Evolutionary conservation across 2,113 vertebrate species (phyloP).

Genomic region (Myrmecobius fasciatus): DNA sequence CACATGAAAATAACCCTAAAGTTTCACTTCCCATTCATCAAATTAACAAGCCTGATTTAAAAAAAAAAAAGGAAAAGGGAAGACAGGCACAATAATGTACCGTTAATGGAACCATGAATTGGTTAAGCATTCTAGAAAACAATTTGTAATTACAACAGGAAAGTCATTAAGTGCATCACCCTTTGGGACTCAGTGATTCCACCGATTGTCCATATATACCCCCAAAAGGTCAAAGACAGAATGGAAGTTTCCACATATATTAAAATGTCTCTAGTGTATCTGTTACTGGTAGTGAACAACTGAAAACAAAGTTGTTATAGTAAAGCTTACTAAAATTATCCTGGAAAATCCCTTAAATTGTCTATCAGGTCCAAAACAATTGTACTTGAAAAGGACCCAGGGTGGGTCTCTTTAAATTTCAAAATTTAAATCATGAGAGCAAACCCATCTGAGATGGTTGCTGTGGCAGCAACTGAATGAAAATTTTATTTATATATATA

Average conservation of each 20-base stretch:
- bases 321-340: background rate
- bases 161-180: background rate
- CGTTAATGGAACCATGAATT: background rate
- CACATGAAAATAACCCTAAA: too few species aligned
- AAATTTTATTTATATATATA: background rate
- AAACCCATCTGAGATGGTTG: background rate
- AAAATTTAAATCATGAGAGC: background rate
- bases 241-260: background rate
- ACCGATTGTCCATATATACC: too few species aligned
- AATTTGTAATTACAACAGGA: background rate
- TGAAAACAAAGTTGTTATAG: background rate
- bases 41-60: too few species aligned
- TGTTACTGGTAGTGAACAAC: too few species aligned
- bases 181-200: background rate
- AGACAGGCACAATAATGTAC: background rate
- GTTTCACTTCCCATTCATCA: too few species aligned
- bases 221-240: background rate
- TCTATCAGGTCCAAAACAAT: background rate
- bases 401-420: background rate
- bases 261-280: background rate
- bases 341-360: background rate
- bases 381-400: background rate
- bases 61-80: background rate
- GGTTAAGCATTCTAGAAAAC: background rate
- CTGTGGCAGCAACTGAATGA: background rate